Conservation (phyloP, 64 coral and sea anemone genomes). For the Dendrophyllia cribrosa region DNA sequence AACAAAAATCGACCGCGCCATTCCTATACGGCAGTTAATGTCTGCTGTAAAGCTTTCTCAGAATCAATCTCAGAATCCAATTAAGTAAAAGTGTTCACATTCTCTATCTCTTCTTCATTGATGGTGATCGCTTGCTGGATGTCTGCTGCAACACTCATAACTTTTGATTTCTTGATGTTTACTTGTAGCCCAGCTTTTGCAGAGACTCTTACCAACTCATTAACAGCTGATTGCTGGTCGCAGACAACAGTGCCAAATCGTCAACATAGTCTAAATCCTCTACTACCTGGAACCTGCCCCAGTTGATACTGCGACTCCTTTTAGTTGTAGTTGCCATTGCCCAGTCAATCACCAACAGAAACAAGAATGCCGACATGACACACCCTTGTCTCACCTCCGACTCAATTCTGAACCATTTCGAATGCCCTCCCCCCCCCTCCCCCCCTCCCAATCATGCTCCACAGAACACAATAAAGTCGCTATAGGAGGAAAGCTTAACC, state of each 20-base stretch:
- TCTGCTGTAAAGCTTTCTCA: constrained; percentile 28
- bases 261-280: constrained; percentile 11
- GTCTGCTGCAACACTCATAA: too few species aligned
- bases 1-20: not conserved
- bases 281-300: constrained; percentile 1
- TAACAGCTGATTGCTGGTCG: not conserved
- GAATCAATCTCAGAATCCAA: not conserved
- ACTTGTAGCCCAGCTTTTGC: too few species aligned
- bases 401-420: constrained; percentile 21
- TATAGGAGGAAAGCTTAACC: not conserved
- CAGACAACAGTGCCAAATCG: not conserved
- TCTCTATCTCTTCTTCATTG: not conserved
- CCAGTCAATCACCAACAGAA: not conserved
- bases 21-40: constrained; percentile 14
- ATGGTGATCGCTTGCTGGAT: too few species aligned
- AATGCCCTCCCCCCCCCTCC: not conserved
- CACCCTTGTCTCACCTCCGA: constrained; percentile 26
- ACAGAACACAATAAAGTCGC: constrained; percentile 7
- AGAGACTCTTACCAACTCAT: not conserved
- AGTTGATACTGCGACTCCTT: not conserved
- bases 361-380: not conserved
- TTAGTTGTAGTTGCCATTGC: not conserved
- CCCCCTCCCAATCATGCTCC: constrained; percentile 40
- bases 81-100: too few species aligned
- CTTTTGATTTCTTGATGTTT: too few species aligned